These are phyloP conservation scores for Rhaphigaster nebulosa DNA, from an alignment of 2,888 invertebrate genomes.

Conservation along the genomic window DNA sequence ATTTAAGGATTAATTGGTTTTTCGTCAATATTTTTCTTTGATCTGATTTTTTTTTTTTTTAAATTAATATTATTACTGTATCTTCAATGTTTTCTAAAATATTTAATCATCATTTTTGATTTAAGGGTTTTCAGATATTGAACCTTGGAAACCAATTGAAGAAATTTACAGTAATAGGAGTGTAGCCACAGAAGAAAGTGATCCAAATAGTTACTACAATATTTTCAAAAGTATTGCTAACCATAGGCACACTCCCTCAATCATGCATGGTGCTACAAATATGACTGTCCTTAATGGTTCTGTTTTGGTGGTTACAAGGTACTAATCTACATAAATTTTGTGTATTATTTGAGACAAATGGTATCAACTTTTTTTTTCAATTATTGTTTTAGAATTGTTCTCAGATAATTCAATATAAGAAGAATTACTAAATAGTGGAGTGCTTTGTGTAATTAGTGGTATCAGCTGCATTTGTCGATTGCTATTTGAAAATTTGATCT, in stretches of 20 bases:
- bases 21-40: neutral
- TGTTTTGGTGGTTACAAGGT: constrained; percentile 81
- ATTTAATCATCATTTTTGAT: neutral
- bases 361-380: neutral
- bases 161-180: neutral
- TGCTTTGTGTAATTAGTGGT: neutral
- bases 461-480: too few species aligned
- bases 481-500: neutral
- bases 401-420: neutral
- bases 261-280: constrained; percentile 75
- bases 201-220: constrained; percentile 65
- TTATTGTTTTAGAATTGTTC: neutral
- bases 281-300: constrained; percentile 69
- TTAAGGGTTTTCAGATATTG: constrained; percentile 41
- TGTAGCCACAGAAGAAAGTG: constrained; percentile 65
- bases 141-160: constrained; percentile 50
- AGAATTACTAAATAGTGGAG: neutral
- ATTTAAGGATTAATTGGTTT: neutral
- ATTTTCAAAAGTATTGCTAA: constrained; percentile 69
- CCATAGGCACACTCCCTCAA: constrained; percentile 72
- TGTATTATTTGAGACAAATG: neutral
- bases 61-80: neutral
- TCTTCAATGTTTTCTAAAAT: neutral
- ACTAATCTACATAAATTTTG: constrained; percentile 66
- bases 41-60: neutral